Conservation (phyloP, 2,113 vertebrate genomes). For the Epinephelus cyanopodus region DNA sequence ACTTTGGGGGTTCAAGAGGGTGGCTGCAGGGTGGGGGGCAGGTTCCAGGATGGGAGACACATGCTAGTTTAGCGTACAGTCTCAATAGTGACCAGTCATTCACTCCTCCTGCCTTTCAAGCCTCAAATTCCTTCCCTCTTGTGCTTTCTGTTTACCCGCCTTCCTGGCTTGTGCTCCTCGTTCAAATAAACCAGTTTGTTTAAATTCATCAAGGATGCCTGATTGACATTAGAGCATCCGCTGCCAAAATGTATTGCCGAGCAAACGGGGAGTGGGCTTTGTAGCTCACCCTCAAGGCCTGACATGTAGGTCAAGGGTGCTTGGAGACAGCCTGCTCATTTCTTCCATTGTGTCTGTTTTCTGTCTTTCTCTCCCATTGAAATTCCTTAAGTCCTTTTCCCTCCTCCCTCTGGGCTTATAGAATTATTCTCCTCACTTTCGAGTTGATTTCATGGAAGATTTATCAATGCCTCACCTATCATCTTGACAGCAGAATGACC, state of each 20-base stretch:
- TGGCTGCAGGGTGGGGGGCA: slow-evolving; percentile 8
- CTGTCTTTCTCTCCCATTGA: slow-evolving; percentile 30
- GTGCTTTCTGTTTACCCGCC: background rate
- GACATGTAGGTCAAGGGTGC: slow-evolving; percentile 68
- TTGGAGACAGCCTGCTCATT: slow-evolving; percentile 56
- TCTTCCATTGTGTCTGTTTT: slow-evolving; percentile 38
- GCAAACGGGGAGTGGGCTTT: slow-evolving; percentile 57
- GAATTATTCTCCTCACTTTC: slow-evolving; percentile 67
- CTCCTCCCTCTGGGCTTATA: slow-evolving; percentile 1
- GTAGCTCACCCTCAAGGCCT: slow-evolving; percentile 46
- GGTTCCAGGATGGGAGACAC: background rate
- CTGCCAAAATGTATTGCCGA: slow-evolving; percentile 64
- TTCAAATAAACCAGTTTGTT: slow-evolving; percentile 51
- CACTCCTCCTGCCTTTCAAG: slow-evolving; percentile 2
- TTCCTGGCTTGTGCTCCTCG: slow-evolving; percentile 4
- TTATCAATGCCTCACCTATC: slow-evolving; percentile 67
- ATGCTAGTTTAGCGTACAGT: slow-evolving; percentile 31
- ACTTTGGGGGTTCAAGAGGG: slow-evolving; percentile 38
- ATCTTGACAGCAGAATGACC: slow-evolving; percentile 63
- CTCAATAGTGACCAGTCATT: slow-evolving; percentile 55
- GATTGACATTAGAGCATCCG: slow-evolving; percentile 66
- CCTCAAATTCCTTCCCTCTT: slow-evolving; percentile 19
- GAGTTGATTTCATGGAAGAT: slow-evolving; percentile 67
- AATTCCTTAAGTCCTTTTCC: slow-evolving; percentile 39
- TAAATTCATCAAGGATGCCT: slow-evolving; percentile 43